Conservation (phyloP, 2,888 invertebrate genomes). For the Reticulitermes lucifugus region DNA sequence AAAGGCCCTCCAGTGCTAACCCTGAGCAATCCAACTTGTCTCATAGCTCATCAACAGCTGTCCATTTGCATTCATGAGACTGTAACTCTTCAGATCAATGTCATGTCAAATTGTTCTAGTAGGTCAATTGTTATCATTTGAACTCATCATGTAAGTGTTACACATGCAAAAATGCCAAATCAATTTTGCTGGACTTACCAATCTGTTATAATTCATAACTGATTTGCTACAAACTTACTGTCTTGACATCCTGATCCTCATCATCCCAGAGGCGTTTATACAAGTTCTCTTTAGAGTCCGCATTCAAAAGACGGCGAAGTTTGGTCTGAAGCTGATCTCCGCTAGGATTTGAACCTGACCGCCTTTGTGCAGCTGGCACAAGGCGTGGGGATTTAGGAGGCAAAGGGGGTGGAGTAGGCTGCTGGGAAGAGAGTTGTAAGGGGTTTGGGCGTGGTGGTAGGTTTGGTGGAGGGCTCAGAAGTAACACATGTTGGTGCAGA, state of each 20-base stretch:
- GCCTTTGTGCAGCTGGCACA: slow-evolving; percentile 54
- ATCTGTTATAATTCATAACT: too few relatives aligned
- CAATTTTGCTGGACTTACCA: too few relatives aligned
- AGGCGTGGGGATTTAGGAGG: slow-evolving; percentile 52
- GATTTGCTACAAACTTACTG: slow-evolving; percentile 14
- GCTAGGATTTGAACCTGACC: slow-evolving; percentile 51
- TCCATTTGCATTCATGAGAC: too few relatives aligned
- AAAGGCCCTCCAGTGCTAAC: too few relatives aligned
- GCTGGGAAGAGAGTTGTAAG: slow-evolving; percentile 33
- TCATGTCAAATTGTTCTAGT: too few relatives aligned
- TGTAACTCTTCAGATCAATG: too few relatives aligned
- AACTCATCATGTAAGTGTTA: too few relatives aligned
- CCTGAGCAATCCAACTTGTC: too few relatives aligned
- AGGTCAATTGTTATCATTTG: too few relatives aligned
- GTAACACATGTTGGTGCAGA: slow-evolving; percentile 44
- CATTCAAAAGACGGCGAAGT: slow-evolving; percentile 79
- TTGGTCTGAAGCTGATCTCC: slow-evolving; percentile 81
- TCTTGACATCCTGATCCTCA: slow-evolving; percentile 46
- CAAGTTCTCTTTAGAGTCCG: slow-evolving; percentile 79
- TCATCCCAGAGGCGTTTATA: slow-evolving; percentile 46
- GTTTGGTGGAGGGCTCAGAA: slow-evolving; percentile 49
- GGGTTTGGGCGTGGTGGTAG: slow-evolving; percentile 46
- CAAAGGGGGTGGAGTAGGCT: slow-evolving; percentile 49
- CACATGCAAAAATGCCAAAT: too few relatives aligned
- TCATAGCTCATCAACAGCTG: too few relatives aligned